Base-by-base conservation (phyloP, 2,113 vertebrate genomes). In the Pipa parva region DNA sequence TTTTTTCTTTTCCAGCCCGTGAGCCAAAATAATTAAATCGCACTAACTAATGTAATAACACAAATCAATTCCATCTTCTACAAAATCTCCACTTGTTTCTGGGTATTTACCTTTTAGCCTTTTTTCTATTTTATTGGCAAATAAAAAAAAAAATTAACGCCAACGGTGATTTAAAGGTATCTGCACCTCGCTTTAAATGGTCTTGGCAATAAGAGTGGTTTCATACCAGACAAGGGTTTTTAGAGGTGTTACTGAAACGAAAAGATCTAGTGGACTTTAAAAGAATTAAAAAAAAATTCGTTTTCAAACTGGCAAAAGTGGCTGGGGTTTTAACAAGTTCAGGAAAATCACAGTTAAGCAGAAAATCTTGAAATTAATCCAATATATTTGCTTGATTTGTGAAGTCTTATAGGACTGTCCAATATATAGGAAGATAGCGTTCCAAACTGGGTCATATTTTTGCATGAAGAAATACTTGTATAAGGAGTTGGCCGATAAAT, bases 241-340 rank as follows among this genome's bases (percentile, higher is more conserved):
- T 49, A 20, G 42, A 56, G 59, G 42, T 36, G 56, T 59, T 22
- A 31, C 45, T 59, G 29, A 33, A 13, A n/a, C 24, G 51, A 50
- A n/a, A 22, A 21, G 17, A 49, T 49, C 18, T 49, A 49, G 27
- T 1, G 11, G 37, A 31, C 37, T 46, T n/a, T n/a, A n/a, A 28
- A 21, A 48, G 58, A 54, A 66, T 58, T 8, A 57, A 18, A 39
- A 56, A 48, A 58, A 45, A 6, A 56, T 48, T 15, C n/a, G 36
- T 49, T 58, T 59, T 67, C 27, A 59, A 66, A 66, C 42, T 66
- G 63, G 63, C 63, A 54, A 26, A n/a, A 66, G 52, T 25, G 20
- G 37, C 10, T 8, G 13, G 9, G n/a, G 27, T 33, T 27, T 24
- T 57, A 66, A 58, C 24, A 27, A 18, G 15, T 42, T 49, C 52